A percentile compares a stretch with the other conserved stretches of the same genome.
Conservation (phyloP, 2,888 invertebrate genomes). For the Anoncus sp. region DNA sequence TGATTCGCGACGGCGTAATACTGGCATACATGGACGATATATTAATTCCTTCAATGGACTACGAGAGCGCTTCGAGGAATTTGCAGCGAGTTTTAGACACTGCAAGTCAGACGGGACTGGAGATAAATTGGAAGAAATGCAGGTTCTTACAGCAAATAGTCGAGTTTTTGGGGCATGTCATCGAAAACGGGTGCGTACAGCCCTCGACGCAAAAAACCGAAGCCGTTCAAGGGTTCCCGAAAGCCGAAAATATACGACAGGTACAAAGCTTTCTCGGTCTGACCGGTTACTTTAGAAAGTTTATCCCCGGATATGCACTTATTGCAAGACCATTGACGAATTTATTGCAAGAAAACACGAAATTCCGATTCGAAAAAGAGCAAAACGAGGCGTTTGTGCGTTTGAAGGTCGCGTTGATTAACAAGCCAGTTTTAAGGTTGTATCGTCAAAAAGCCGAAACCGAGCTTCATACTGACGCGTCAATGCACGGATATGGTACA, state of each 20-base stretch:
- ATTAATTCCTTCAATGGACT: constrained; percentile 51
- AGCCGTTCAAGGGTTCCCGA: constrained; percentile 52
- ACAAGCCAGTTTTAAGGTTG: background rate
- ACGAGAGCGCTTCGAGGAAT: constrained; percentile 37
- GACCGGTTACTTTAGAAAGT: constrained; percentile 64
- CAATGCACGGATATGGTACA: constrained; percentile 8
- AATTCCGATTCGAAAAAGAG: constrained; percentile 50
- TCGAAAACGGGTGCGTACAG: constrained; percentile 34
- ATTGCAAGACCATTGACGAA: constrained; percentile 59
- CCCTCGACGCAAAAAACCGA: constrained; percentile 61
- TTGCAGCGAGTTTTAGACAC: constrained; percentile 54
- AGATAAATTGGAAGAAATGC: constrained; percentile 67
- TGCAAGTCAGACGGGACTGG: constrained; percentile 58
- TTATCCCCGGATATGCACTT: constrained; percentile 54
- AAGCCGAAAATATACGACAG: constrained; percentile 43
- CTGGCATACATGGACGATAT: constrained; percentile 62
- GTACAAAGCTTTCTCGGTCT: constrained; percentile 64
- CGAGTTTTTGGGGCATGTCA: constrained; percentile 52
- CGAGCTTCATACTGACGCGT: too few relatives aligned
- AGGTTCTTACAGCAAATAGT: constrained; percentile 37
- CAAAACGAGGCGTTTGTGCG: constrained; percentile 58
- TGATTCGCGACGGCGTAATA: constrained; percentile 22
- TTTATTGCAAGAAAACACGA: constrained; percentile 39
- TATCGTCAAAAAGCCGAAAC: background rate
- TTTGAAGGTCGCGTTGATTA: constrained; percentile 45